Evolutionary conservation across 2,113 vertebrate genomes (phyloP).

Genomic region (Microtus ochrogaster): DNA sequence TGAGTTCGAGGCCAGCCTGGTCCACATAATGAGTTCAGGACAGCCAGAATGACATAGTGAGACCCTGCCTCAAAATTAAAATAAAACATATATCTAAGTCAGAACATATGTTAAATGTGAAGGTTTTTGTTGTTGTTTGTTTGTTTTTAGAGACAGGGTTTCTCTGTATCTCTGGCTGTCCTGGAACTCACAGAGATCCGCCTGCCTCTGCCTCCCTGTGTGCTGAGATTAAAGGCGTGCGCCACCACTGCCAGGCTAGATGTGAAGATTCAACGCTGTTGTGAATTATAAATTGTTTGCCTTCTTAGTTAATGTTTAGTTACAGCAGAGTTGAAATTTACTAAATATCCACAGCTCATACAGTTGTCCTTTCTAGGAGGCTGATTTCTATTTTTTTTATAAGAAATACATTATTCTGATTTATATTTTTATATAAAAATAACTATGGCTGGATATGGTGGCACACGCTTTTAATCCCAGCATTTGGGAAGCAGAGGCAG

Average conservation of each 20-base stretch:
- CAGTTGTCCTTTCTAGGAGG: constrained; percentile 23
- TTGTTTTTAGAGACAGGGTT: too few species aligned
- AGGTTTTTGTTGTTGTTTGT: neutral
- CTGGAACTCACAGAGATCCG: too few species aligned
- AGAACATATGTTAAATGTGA: neutral
- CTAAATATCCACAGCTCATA: neutral
- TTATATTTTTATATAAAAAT: neutral
- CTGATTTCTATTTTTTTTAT: constrained; percentile 42
- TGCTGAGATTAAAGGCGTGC: too few species aligned
- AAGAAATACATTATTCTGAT: neutral
- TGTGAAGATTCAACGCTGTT: neutral
- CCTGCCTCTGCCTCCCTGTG: too few species aligned
- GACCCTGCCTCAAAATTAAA: neutral
- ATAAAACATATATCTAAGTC: neutral
- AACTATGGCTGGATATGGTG: neutral
- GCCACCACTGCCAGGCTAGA: neutral
- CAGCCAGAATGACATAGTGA: neutral
- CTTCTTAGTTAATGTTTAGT: constrained; percentile 37
- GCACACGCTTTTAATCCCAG: neutral
- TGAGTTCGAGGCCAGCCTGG: neutral
- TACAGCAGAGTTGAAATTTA: constrained; percentile 9
- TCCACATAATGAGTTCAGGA: neutral
- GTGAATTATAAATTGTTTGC: neutral
- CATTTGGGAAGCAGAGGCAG: neutral
- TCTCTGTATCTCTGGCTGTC: too few species aligned